phyloP scores from a whole-genome alignment of 92 coral and sea anemone genomes.

The Epizoanthus fatuus region DNA sequence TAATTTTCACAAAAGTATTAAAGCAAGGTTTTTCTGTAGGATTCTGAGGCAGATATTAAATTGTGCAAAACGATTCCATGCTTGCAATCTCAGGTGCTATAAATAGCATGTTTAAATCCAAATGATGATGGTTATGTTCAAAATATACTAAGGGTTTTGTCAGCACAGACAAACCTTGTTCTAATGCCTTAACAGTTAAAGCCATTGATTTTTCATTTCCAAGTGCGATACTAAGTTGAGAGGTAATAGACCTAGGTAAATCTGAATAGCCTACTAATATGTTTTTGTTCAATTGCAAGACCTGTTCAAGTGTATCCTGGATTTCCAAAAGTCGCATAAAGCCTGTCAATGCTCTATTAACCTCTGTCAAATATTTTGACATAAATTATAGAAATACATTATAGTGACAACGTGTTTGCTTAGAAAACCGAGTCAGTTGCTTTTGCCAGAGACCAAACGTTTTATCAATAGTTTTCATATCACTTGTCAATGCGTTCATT shows the following conservation, averaged over 20 bases:
- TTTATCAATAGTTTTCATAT: neutral
- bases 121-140: constrained; percentile 19
- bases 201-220: constrained; percentile 5
- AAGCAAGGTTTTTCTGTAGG: constrained; percentile 21
- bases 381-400: constrained; percentile 15
- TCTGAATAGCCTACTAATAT: constrained; percentile 23
- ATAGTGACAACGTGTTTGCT: constrained; percentile 5
- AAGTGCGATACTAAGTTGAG: constrained; percentile 14
- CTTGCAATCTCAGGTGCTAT: constrained; percentile 38
- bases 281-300: constrained; percentile 3
- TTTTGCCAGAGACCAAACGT: constrained; percentile 25
- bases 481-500: neutral
- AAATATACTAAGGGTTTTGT: constrained; percentile 35
- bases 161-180: constrained; percentile 57
- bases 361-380: constrained; percentile 53
- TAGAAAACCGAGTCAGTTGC: neutral
- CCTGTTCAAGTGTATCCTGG: constrained; percentile 49
- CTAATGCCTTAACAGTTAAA: constrained; percentile 31
- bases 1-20: constrained; percentile 37
- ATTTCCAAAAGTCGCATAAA: constrained; percentile 36
- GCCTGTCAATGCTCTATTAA: constrained; percentile 43
- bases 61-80: constrained; percentile 33
- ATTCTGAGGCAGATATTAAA: constrained; percentile 51
- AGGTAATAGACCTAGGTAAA: constrained; percentile 46
- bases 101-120: constrained; percentile 34